These are phyloP conservation scores for Papilio dardanus DNA, from an alignment of 1,140 invertebrate species.

Conservation along the genomic window DNA sequence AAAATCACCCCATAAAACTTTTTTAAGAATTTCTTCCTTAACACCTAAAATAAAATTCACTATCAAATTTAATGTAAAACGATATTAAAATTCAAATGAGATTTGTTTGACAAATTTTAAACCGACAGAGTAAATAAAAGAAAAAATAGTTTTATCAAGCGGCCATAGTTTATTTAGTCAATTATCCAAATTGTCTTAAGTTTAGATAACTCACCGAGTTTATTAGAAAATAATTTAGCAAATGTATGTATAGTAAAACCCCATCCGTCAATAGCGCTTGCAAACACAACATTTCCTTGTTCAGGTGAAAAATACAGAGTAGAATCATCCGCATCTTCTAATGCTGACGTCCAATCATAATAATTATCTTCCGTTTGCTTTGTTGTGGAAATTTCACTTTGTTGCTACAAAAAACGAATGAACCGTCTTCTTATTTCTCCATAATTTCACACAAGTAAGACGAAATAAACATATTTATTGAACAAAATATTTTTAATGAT, in stretches of 20 bases:
- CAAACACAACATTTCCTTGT: constrained; percentile 97
- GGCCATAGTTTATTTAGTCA: too few relatives aligned
- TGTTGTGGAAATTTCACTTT: constrained; percentile 41
- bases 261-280: constrained; percentile 98
- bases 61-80: neutral
- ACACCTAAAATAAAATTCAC: constrained; percentile 67
- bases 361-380: constrained; percentile 63
- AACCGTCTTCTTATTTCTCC: too few relatives aligned
- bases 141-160: too few relatives aligned
- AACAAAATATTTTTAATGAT: too few relatives aligned
- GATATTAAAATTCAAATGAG: too few relatives aligned
- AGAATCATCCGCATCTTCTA: constrained; percentile 95
- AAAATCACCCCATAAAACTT: constrained; percentile 97
- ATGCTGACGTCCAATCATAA: constrained; percentile 89
- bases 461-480: too few relatives aligned
- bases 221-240: constrained; percentile 92
- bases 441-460: too few relatives aligned
- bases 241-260: constrained; percentile 96
- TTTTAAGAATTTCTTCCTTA: constrained; percentile 85
- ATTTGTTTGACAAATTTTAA: too few relatives aligned
- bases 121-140: too few relatives aligned
- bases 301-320: constrained; percentile 95
- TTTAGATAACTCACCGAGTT: constrained; percentile 83
- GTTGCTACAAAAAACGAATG: constrained; percentile 53
- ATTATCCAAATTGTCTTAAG: too few relatives aligned